Evolutionary conservation across 2,797 vertebrate species (phyloP), one percentile per base, ranked within the genome.

Genomic region (Lepus townsendii): DNA sequence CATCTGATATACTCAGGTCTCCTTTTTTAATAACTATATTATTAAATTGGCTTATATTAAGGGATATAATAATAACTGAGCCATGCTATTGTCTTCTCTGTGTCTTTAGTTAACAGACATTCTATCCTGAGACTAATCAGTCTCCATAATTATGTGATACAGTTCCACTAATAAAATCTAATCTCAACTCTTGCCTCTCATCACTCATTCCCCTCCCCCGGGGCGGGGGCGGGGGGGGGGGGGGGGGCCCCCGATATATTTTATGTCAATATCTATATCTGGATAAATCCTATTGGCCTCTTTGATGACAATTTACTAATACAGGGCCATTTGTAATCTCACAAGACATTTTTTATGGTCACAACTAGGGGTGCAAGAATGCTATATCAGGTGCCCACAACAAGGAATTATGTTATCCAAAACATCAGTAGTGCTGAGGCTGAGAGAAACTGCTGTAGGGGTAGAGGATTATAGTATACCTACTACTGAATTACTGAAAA

Each of bases 11-110:
- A 79, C 26, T 79, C 57, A n/a, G 6, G 6, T 65, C 24, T 92
- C 68, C 42, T 20, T 76, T 83, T 88, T 85, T 35, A 1, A 68
- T 80, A 84, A 88, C 7, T 26, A 91, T 88, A 42, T 72, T 91
- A 83, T 83, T 57, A 95, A 83, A 42, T 88, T 47, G 13, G 3
- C 20, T 60, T 4, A 26, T 32, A 7, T 73, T 78, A 83, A 72
- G 71, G 38, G 84, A 83, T 42, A 47, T 6, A 88, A 79, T 75
- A 68, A 47, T 47, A 8, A 60, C 11, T 14, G 22, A 93, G 27
- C 52, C 52, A 62, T 26, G n/a, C 26, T 88, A 62, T 17, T 47
- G 52, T 27, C 22, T 75, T 50, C 26, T 13, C 12, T 50, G 24
- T 1, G 9, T 60, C 22, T 82, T 27, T 1, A 76, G 9, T 16